Evolutionary conservation across 2,797 vertebrate genomes (phyloP), one percentile per base, ranked within the genome.

Genomic region (Amphiprion clarkii): DNA sequence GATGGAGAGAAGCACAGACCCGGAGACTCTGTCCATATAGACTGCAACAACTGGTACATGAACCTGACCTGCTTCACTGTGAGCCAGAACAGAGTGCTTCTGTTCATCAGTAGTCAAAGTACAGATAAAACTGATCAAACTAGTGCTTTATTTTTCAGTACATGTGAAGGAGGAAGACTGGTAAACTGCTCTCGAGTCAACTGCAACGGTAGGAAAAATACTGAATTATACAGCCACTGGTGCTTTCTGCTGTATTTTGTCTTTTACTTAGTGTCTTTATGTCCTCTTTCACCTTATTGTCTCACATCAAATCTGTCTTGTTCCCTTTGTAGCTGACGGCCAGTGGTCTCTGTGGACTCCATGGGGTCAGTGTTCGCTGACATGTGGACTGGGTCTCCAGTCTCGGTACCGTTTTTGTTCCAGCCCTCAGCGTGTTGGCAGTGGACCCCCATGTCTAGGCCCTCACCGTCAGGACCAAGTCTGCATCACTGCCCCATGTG

Each of bases 341-440:
- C 84, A 68, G 13, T 97, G 97, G 97, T 96, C 96, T 0, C 39
- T 10, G 0, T 97, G 96, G 97, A 97, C 96, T 2, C 96, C 95
- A 0, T 98, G 97, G 97, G 95, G 97, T 1, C 88, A 89, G 56
- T 97, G 97, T 39, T 96, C 96, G 0, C 92, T 93, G 23, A 92
- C 94, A 0, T 98, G 97, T 25, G 95, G 96, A 3, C 84, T 88
- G 0, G 96, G 96, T 14, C 87, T 88, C 1, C 95, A 94, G 89
- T 95, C 95, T 51, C 92, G 94, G 1, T 97, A 94, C 88, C 94
- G 93, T 17, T 97, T 98, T 90, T 98, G 97, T 74, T 79, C 93
- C 0, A 91, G 87, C 1, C 94, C 93, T 0, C 74, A 84, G 64
- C 91, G 72, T 0, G 89, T 93, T 0, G 93, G 92, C 3, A 74